Evolutionary conservation across 2,888 invertebrate species (phyloP), one percentile per base, ranked within the genome.

Genomic region (Lasioglossum vierecki): DNA sequence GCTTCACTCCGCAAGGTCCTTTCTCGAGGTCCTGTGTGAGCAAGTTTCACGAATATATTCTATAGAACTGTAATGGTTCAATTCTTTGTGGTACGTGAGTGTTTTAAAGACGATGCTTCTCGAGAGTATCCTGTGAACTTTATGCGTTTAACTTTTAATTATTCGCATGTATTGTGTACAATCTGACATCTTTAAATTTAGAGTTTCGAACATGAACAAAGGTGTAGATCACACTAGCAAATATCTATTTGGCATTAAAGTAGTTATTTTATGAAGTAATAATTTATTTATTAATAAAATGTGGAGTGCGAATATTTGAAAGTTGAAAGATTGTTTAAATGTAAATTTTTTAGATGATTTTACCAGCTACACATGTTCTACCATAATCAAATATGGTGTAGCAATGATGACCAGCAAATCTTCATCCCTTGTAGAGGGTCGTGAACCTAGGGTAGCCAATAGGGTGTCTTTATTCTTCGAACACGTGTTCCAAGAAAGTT

Each of bases 381-480:
- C 66, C 63, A 30, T 39, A 49, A 53, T 68, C 77, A 8, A 46
- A 68, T 68, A 68, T 70, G 49, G n/a, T 35, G 35, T 49, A 49
- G 41, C 2, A 15, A 3, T 8, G 26, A 49, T 44, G 49, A 53
- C 53, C 53, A 73, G 13, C 30, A 22, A 72, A 22, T 74, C 74
- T 49, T 68, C 49, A 22, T 9, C 74, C 49, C 41, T 13, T 39
- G 39, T 35, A 76, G 26, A 41, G 30, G 11, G 60, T 22, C 35
- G 57, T 77, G 73, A 83, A 73, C 46, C 46, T n/a, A 60, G 66
- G 57, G 39, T 75, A 8, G 68, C 49, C 8, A n/a, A n/a, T 11
- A 72, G 46, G 6, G 9, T 13, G 44, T 63, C 22, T 68, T 72
- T n/a, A 66, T 35, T 49, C 30, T 1, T 26, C 39, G 9, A 4